Percentiles rank a stretch among this genome's conserved stretches.
phyloP scores from a whole-genome alignment of 1,140 invertebrate species.

The Charaxes varanes region DNA sequence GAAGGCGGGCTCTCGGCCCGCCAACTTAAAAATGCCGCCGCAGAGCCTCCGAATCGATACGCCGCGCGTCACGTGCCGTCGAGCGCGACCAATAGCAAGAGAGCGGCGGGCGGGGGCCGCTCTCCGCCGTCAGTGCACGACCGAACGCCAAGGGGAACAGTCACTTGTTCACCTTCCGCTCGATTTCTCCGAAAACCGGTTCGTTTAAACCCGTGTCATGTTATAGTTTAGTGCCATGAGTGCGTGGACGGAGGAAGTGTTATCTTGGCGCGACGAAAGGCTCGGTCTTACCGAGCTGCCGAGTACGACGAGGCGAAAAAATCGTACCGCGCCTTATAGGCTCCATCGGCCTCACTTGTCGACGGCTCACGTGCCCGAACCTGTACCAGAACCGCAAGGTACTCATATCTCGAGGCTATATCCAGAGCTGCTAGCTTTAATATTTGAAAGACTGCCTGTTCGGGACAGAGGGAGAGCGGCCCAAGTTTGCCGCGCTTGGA shows the following conservation, averaged over 20 bases:
- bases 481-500: constrained; percentile 92
- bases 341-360: constrained; percentile 75
- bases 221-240: constrained; percentile 70
- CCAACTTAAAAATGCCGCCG: constrained; percentile 87
- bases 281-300: constrained; percentile 64
- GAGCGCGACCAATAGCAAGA: constrained; percentile 66
- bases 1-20: constrained; percentile 62
- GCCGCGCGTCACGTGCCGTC: constrained; percentile 78
- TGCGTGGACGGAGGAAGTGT: constrained; percentile 66
- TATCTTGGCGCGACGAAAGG: constrained; percentile 60
- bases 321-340: constrained; percentile 71
- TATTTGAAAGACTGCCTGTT: constrained; percentile 92
- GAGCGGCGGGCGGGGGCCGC: constrained; percentile 33
- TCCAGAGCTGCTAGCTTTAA: constrained; percentile 93
- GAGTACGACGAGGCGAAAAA: constrained; percentile 58
- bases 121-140: constrained; percentile 51
- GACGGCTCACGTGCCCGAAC: constrained; percentile 57
- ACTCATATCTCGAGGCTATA: constrained; percentile 92
- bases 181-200: constrained; percentile 56
- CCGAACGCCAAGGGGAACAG: constrained; percentile 49
- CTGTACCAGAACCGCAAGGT: constrained; percentile 65
- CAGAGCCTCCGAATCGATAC: constrained; percentile 84
- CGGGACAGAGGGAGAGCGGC: constrained; percentile 91
- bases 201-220: constrained; percentile 44
- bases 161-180: constrained; percentile 39